Evolutionary conservation across 2,797 vertebrate species (phyloP), one percentile per base, ranked within the genome.

Genomic region (Sandelia bainsii): DNA sequence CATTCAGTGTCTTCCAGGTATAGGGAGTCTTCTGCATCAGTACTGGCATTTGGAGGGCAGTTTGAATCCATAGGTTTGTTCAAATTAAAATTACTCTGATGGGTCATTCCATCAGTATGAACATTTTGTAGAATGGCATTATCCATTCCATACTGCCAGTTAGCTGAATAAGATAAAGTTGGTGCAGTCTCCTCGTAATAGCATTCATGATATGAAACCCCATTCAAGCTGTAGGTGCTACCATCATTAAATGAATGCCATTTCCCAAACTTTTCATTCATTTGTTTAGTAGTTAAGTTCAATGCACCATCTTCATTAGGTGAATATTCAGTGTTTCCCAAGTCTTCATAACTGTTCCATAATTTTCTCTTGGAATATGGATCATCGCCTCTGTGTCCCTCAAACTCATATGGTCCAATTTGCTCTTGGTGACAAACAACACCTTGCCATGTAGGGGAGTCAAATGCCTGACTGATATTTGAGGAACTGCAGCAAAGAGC

Each of bases 281-380:
- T 80, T 49, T 94, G 95, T 85, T 96, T 96, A 73, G 95, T 96
- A 79, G 96, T 97, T 73, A 99, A 92, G 88, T 97, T 98, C 74
- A 97, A 88, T n/a, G 89, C 94, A 25, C 69, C 69, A 16, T 94
- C 93, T 70, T 94, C 92, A 81, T 93, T 92, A 63, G 88, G 66
- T 79, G 86, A 85, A 76, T 87, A 90, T 48, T 86, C 83, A 76
- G 45, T 34, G 14, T 83, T 86, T 62, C 62, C 81, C 40, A 91
- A 69, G 39, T 90, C 79, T 64, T 92, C 88, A 66, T 84, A 70
- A 70, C 91, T 95, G 74, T 79, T 93, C 90, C 92, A 93, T 65
- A 86, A 62, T 81, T 80, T 93, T n/a, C 45, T 91, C 50, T 73
- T 90, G 23, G 46, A 68, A 83, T 83, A 81, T 22, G 39, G 52